Conservation (phyloP, 2,797 vertebrate genomes). For the Momotus momota region DNA sequence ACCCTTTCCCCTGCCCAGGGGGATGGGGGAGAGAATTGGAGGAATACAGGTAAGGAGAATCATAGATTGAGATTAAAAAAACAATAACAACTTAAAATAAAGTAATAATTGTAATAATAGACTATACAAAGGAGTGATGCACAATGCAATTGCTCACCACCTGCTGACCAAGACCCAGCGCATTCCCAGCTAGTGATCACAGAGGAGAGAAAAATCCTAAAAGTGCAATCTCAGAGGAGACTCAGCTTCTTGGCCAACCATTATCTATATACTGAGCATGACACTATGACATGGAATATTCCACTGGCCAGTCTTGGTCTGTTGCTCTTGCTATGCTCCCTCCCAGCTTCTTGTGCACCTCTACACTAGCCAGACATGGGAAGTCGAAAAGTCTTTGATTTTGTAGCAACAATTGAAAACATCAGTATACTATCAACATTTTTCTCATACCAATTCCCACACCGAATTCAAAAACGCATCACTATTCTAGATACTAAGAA, state of each 20-base stretch:
- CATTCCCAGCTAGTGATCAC: no score
- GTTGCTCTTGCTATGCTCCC: neutral
- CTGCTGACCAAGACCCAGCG: no score
- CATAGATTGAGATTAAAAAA: neutral
- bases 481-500: neutral
- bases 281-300: no score
- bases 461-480: neutral
- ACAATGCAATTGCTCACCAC: no score
- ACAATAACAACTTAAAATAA: no score
- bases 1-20: neutral
- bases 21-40: neutral
- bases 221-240: no score
- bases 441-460: neutral
- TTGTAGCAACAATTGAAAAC: neutral
- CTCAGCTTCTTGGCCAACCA: no score
- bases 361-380: neutral
- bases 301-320: neutral
- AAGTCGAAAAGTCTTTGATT: neutral
- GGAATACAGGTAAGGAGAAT: neutral
- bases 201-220: no score
- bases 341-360: neutral
- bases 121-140: no score
- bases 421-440: neutral
- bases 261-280: no score
- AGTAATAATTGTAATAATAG: no score